These are phyloP conservation scores for Anthoscopus minutus DNA, from an alignment of 2,113 vertebrate species.

Conservation along the genomic window DNA sequence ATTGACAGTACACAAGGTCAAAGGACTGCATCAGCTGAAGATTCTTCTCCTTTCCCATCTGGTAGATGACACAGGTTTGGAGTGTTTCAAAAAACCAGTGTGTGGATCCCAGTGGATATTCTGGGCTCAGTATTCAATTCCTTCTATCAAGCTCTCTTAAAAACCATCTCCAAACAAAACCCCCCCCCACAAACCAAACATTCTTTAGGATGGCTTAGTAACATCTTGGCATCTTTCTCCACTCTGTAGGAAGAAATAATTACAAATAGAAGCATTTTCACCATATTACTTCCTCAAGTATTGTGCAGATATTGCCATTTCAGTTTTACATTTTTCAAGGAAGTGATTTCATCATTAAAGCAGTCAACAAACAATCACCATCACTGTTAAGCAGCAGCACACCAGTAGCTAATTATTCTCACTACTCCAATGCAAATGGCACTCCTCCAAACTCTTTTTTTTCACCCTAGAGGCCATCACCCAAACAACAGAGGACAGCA, in stretches of 20 bases:
- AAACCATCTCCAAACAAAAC: neutral
- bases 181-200: neutral
- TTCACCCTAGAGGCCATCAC: neutral
- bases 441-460: neutral
- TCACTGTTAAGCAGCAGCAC: neutral
- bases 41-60: neutral
- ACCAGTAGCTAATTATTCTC: neutral
- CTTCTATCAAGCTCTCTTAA: neutral
- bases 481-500: neutral
- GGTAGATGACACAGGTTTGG: neutral
- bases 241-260: neutral
- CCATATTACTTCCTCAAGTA: neutral
- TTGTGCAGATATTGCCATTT: neutral
- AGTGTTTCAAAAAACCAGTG: neutral
- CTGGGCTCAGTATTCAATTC: neutral
- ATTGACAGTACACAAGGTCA: neutral
- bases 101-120: neutral
- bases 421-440: neutral
- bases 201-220: neutral
- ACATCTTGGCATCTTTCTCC: neutral
- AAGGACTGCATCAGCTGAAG: neutral
- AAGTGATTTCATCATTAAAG: neutral
- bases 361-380: neutral
- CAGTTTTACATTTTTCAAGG: neutral
- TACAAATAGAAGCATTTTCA: neutral